Percentiles rank a stretch among this genome's conserved stretches.
Evolutionary conservation across 2,888 invertebrate species (phyloP).

Genomic region (Stenchaetothrips biformis): DNA sequence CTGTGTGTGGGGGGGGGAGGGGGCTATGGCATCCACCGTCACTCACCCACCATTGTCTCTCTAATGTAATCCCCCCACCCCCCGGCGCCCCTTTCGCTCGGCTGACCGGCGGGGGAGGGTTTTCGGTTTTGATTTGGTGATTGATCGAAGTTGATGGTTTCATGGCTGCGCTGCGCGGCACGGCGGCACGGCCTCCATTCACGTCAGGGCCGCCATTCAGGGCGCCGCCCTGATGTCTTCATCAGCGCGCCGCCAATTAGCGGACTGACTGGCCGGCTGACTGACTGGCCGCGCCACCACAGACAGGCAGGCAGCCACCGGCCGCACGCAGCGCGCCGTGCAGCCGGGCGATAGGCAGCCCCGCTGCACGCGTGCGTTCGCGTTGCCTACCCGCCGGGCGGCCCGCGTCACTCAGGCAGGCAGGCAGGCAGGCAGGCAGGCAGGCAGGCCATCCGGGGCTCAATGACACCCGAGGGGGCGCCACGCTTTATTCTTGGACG

Average conservation of each 20-base stretch:
- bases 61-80: neutral
- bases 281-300: neutral
- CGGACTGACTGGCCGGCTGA: neutral
- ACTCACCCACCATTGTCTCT: too few species aligned
- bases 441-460: neutral
- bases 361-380: too few species aligned
- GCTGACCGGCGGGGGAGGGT: neutral
- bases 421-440: too few species aligned
- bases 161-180: neutral
- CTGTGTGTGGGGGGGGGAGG: too few species aligned
- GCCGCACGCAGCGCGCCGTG: neutral
- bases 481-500: too few species aligned
- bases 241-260: neutral
- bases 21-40: too few species aligned
- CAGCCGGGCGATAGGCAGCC: too few species aligned
- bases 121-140: slow-evolving; percentile 17
- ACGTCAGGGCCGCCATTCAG: neutral
- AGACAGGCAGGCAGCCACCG: neutral
- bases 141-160: slow-evolving; percentile 5
- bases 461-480: neutral
- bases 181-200: neutral
- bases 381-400: too few species aligned
- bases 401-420: too few species aligned
- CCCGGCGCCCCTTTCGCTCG: neutral
- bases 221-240: neutral